These are phyloP conservation scores for Salminus brasiliensis DNA, from an alignment of 2,113 vertebrate genomes.

Conservation along the genomic window DNA sequence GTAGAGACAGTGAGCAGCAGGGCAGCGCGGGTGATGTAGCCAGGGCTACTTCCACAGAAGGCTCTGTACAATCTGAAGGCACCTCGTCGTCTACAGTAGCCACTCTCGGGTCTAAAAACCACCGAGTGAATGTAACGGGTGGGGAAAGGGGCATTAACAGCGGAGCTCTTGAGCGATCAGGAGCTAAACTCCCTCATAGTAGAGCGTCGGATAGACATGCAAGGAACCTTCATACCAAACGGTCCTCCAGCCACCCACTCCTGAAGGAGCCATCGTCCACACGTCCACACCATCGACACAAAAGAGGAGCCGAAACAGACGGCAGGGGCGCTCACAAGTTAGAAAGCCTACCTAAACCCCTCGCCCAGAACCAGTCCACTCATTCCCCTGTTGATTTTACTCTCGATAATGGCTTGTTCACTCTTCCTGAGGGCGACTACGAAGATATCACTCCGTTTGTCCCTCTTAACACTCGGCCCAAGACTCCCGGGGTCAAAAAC, in stretches of 20 bases:
- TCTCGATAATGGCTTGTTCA: slow-evolving; percentile 57
- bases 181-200: not conserved
- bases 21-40: slow-evolving; percentile 17
- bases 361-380: slow-evolving; percentile 80
- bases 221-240: not conserved
- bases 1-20: not conserved
- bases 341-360: slow-evolving; percentile 61
- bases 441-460: slow-evolving; percentile 61
- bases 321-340: not conserved
- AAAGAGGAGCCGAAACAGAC: slow-evolving; percentile 17
- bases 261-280: not conserved
- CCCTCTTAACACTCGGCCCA: slow-evolving; percentile 61
- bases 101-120: not conserved
- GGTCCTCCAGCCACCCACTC: slow-evolving; percentile 48
- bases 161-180: not conserved
- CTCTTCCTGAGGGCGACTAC: slow-evolving; percentile 51
- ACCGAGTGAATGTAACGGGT: not conserved
- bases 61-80: not conserved
- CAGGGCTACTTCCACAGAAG: not conserved
- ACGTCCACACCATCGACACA: not conserved
- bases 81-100: not conserved
- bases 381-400: slow-evolving; percentile 39
- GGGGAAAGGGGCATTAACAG: not conserved
- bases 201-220: not conserved
- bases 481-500: slow-evolving; percentile 78